Base-by-base conservation (phyloP, 2,888 invertebrate genomes). In the Barypeithes pellucidus region DNA sequence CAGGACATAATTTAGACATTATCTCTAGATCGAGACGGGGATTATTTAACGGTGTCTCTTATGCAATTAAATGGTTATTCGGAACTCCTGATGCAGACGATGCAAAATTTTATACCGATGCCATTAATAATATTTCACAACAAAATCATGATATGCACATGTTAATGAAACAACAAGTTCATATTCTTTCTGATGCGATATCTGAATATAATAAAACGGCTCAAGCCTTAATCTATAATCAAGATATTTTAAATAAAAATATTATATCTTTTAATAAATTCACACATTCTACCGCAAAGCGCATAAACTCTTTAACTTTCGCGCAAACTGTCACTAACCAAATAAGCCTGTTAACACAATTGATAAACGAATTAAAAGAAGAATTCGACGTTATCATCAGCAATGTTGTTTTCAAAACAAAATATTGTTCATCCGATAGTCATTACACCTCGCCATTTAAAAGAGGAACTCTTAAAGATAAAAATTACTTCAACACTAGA, bases 141-240 rank as follows among this genome's bases (percentile, higher is more conserved):
- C 59, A 75, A 62, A 67, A 67, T 62, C 7, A 47, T 8, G 72
- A 75, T 18, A 68, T 65, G 0, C 73, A 77, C 43, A 61, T 60
- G 11, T 61, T 78, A 12, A 72, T 79, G 70, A 76, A 79, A 75
- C 75, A 78, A 74, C 78, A 79, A 71, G 68, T 79, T 20, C 69
- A 54, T 18, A 36, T 59, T n/a, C 14, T 79, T 16, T 77, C 79
- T 1, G 73, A 76, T 5, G 73, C 78, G 2, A 78, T 80, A 18
- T n/a, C 41, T 11, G 75, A 77, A 59, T 78, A 78, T 70, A 79
- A 78, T 68, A 43, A 69, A 22, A 77, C 79, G 1, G 60, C 77
- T 8, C 29, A 18, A 66, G 50, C 67, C 7, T 63, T 78, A 16
- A 72, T 69, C 45, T n/a, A 24, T 18, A 79, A 80, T 39, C 74